A percentile compares a stretch with the other conserved stretches of the same genome.
Evolutionary conservation across 1,140 invertebrate species (phyloP).

Genomic region (Tetraneura akinire): DNA sequence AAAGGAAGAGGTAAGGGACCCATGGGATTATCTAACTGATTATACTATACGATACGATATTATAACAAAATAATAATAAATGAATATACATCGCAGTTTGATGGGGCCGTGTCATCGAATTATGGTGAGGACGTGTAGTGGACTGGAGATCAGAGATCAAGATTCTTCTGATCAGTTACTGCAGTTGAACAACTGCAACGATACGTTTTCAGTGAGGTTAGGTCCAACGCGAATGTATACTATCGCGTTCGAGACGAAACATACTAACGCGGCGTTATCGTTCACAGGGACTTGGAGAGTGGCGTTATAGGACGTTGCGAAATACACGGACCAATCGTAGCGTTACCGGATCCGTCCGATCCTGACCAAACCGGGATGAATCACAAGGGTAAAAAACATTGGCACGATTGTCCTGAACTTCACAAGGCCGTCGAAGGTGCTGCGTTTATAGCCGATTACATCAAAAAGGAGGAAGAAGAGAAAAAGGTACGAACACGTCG

Average conservation of each 20-base stretch:
- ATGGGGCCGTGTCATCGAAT: constrained; percentile 63
- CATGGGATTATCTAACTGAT: background rate
- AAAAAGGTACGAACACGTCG: constrained; percentile 72
- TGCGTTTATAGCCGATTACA: constrained; percentile 90
- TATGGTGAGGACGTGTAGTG: constrained; percentile 78
- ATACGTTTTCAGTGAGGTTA: constrained; percentile 29
- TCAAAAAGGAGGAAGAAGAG: constrained; percentile 87
- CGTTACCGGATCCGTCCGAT: constrained; percentile 19
- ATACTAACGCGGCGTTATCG: background rate
- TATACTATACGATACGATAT: background rate
- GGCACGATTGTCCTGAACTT: constrained; percentile 87
- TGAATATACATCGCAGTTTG: constrained; percentile 53
- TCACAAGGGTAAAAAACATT: constrained; percentile 62
- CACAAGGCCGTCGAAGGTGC: constrained; percentile 90
- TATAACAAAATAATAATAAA: background rate
- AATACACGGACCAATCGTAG: constrained; percentile 65
- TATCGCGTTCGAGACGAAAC: background rate
- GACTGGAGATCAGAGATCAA: constrained; percentile 71
- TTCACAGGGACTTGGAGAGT: constrained; percentile 64
- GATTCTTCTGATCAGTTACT: constrained; percentile 18
- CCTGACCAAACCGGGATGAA: background rate
- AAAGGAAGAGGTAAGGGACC: constrained; percentile 68
- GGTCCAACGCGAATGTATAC: background rate
- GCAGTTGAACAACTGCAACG: background rate
- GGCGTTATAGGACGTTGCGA: constrained; percentile 64